Evolutionary conservation across 2,113 vertebrate species (phyloP), one percentile per base, ranked within the genome.

Genomic region (Cyprinodon tularosa): DNA sequence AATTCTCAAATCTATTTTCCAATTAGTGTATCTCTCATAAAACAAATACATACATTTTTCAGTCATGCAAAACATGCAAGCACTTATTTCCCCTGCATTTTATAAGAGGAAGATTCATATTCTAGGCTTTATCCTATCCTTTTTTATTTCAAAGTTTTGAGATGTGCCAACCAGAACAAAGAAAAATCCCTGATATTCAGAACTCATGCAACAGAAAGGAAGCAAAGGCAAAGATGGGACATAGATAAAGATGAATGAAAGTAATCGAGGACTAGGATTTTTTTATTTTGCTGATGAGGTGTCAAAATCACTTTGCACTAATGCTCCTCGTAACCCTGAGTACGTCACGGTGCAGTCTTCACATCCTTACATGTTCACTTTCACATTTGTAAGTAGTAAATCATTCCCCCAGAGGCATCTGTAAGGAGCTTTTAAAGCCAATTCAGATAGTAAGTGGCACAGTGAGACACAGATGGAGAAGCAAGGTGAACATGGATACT

Each of bases 261-360:
- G 13, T 85, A 84, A 78, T 80, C 85, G 89, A 87, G 79, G 81
- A 80, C 80, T 86, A 53, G 72, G 72, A 85, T 78, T 80, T 82
- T 57, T 72, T 42, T 29, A 29, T 67, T 73, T 78, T 76, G 62
- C 60, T 83, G 85, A 87, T 79, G 84, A 75, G 63, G 70, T 80
- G 80, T 91, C 82, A 81, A 85, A 87, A 88, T 88, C 78, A 75
- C 79, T 84, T 82, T 86, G 77, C 76, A 78, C 83, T 89, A 87
- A 91, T 89, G 87, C 80, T 72, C 72, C 82, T 86, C 84, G 84
- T 88, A 84, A 89, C 82, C 84, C 81, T 88, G 60, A 84, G 84
- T 81, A 67, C 84, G 77, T 86, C 76, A 76, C 65, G 59, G 59
- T 12, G 2, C 37, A 12, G 22, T 53, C 61, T 42, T 62, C 39